phyloP scores from a whole-genome alignment of 2,888 invertebrate genomes.

The Cyrtodaria siliqua region DNA sequence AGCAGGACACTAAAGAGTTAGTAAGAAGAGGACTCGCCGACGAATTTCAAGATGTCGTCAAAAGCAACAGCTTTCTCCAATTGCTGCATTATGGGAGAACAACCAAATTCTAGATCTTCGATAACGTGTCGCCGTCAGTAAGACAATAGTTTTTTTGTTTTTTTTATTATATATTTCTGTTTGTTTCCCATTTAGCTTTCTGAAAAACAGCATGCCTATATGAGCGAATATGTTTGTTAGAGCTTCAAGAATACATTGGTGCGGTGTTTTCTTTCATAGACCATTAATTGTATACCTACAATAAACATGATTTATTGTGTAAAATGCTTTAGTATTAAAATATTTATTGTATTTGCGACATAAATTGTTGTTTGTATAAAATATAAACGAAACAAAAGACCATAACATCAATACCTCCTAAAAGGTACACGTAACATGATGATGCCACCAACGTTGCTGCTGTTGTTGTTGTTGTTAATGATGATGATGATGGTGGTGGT shows the following conservation, averaged over 20 bases:
- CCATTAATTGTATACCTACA: no score
- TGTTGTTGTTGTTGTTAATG: no score
- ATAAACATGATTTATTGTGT: no score
- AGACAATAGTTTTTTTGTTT: background rate
- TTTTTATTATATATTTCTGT: background rate
- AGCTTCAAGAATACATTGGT: background rate
- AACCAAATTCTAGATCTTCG: constrained; percentile 43
- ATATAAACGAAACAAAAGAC: no score
- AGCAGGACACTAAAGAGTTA: constrained; percentile 23
- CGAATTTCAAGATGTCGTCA: constrained; percentile 82
- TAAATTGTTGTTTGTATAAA: no score
- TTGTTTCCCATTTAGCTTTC: background rate
- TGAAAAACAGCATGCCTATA: background rate
- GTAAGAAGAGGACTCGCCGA: constrained; percentile 25
- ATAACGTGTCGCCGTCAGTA: constrained; percentile 63
- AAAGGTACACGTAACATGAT: no score
- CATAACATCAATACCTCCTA: no score
- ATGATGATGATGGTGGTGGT: no score
- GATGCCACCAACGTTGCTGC: no score
- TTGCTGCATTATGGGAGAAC: constrained; percentile 93
- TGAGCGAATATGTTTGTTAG: background rate
- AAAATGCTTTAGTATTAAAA: no score
- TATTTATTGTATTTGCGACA: no score
- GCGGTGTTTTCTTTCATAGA: no score
- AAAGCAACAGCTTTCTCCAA: constrained; percentile 98